A percentile compares a stretch with the other conserved stretches of the same genome.
phyloP scores from a whole-genome alignment of 2,113 vertebrate species.

The Pterophyllum scalare region DNA sequence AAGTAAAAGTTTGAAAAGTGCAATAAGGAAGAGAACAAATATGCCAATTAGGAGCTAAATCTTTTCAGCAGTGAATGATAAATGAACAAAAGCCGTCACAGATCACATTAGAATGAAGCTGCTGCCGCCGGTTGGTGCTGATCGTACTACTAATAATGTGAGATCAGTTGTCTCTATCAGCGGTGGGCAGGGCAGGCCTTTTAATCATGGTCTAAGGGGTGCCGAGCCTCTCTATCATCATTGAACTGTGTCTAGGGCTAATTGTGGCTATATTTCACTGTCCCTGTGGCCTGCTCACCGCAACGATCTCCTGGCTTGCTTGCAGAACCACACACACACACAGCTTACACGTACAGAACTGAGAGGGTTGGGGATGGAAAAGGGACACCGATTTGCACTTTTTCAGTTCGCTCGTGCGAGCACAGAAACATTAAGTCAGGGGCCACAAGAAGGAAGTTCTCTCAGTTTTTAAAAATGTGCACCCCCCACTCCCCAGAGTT shows the following conservation, averaged over 20 bases:
- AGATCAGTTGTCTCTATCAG: slow-evolving; percentile 98
- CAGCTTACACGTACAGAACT: neutral
- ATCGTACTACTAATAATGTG: slow-evolving; percentile 92
- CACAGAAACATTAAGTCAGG: neutral
- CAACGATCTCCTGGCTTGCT: slow-evolving; percentile 71
- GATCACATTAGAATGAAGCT: slow-evolving; percentile 86
- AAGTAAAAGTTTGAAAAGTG: neutral
- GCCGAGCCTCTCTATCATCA: slow-evolving; percentile 93
- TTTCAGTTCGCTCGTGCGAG: neutral
- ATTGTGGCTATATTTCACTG: slow-evolving; percentile 99
- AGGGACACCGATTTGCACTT: slow-evolving; percentile 23
- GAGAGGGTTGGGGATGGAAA: neutral
- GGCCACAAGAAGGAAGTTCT: neutral
- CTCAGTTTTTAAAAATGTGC: neutral
- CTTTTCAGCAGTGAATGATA: slow-evolving; percentile 37
- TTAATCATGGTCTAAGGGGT: slow-evolving; percentile 97
- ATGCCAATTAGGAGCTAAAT: slow-evolving; percentile 29
- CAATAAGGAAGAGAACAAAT: slow-evolving; percentile 2
- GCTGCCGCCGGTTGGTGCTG: slow-evolving; percentile 70
- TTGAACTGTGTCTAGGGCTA: slow-evolving; percentile 97
- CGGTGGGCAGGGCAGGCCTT: slow-evolving; percentile 89
- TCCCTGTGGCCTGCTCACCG: slow-evolving; percentile 81
- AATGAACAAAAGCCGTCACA: slow-evolving; percentile 71
- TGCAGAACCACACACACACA: slow-evolving; percentile 36
- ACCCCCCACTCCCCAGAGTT: neutral